A percentile compares a stretch with the other conserved stretches of the same genome.
phyloP scores from a whole-genome alignment of 2,113 vertebrate species.

The Callospermophilus lateralis region DNA sequence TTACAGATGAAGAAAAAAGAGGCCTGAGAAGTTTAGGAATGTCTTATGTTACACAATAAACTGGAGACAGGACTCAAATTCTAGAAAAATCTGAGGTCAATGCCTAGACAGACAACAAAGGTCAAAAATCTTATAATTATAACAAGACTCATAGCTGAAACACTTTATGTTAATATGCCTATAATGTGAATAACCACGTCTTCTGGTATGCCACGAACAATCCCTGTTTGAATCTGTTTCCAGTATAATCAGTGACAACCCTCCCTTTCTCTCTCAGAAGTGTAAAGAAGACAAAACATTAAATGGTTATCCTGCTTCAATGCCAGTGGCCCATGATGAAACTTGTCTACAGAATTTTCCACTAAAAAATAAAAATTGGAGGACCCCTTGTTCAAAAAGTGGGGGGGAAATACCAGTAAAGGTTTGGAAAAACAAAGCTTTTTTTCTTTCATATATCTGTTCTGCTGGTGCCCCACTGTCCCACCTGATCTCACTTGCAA shows the following conservation, averaged over 20 bases:
- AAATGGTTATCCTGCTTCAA: neutral
- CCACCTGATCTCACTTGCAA: neutral
- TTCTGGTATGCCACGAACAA: neutral
- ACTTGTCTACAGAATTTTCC: neutral
- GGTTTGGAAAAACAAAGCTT: neutral
- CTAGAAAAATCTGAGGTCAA: too few species aligned
- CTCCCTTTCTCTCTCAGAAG: neutral
- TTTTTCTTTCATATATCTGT: neutral
- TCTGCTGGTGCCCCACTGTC: neutral
- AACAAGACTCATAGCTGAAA: too few species aligned
- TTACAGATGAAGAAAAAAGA: too few species aligned
- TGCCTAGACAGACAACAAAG: too few species aligned
- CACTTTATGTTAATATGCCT: too few species aligned
- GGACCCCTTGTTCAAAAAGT: neutral
- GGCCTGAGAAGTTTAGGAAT: too few species aligned
- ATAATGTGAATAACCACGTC: too few species aligned
- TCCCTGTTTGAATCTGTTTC: neutral
- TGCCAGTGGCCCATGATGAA: neutral
- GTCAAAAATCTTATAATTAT: too few species aligned
- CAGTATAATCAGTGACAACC: neutral
- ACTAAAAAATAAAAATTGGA: conserved; percentile 15
- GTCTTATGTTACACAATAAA: too few species aligned
- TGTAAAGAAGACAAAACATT: neutral
- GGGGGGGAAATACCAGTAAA: neutral
- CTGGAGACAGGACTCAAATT: too few species aligned